Percentiles rank a stretch among this genome's conserved stretches.
Evolutionary conservation across 2,888 invertebrate species (phyloP).

Genomic region (Agriopis aurantiaria): DNA sequence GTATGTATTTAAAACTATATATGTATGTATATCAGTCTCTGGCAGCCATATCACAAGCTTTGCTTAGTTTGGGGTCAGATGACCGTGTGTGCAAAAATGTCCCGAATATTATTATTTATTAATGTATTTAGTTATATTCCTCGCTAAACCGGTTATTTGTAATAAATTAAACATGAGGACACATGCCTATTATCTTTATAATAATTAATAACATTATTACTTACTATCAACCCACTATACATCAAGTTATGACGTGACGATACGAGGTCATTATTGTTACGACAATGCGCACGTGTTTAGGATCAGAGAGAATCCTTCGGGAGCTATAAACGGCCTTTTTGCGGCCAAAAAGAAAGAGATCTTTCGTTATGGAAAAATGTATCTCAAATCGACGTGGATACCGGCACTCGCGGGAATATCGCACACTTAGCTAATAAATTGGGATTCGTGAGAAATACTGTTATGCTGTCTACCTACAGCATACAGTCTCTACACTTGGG

Average conservation of each 20-base stretch:
- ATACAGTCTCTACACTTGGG: not conserved
- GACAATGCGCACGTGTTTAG: slow-evolving; percentile 50
- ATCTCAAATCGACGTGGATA: slow-evolving; percentile 4
- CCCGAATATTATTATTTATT: too few relatives aligned
- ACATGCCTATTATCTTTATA: too few relatives aligned
- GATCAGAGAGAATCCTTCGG: slow-evolving; percentile 45
- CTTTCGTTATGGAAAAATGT: slow-evolving; percentile 28
- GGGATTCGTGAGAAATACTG: slow-evolving; percentile 43
- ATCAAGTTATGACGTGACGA: slow-evolving; percentile 39
- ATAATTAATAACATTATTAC: too few relatives aligned
- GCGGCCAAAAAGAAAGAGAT: slow-evolving; percentile 29
- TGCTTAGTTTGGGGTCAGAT: too few relatives aligned
- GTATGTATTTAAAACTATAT: too few relatives aligned
- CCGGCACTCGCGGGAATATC: slow-evolving; percentile 14
- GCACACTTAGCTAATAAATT: slow-evolving; percentile 28
- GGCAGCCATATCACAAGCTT: too few relatives aligned
- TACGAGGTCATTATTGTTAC: slow-evolving; percentile 23
- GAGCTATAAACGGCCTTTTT: slow-evolving; percentile 45
- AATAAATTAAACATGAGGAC: too few relatives aligned
- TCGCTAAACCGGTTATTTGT: too few relatives aligned
- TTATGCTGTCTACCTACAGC: slow-evolving; percentile 6
- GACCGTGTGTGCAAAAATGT: too few relatives aligned
- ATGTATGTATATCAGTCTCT: too few relatives aligned
- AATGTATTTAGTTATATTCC: too few relatives aligned
- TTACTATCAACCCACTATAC: slow-evolving; percentile 9